Conservation (phyloP, 2,888 invertebrate species). For the Melitaea athalia region DNA sequence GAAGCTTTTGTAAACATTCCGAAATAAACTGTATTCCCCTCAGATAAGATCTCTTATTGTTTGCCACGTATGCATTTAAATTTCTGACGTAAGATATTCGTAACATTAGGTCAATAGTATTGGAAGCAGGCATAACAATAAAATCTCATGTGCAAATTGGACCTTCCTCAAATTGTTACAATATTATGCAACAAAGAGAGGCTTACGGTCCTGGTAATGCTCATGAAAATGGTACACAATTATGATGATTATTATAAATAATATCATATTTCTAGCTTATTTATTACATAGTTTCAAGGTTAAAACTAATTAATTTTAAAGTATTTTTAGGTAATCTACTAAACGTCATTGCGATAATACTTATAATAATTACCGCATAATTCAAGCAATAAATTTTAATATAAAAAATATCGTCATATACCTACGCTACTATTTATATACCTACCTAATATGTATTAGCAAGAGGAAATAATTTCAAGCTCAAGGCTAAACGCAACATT, state of each 20-base stretch:
- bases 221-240: too few relatives aligned
- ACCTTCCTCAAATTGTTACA: conserved; percentile 9
- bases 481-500: conserved; percentile 32
- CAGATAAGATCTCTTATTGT: conserved; percentile 5
- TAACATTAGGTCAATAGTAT: conserved; percentile 38
- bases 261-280: too few relatives aligned
- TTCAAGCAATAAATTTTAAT: not conserved
- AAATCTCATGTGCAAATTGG: conserved; percentile 13
- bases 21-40: conserved; percentile 15
- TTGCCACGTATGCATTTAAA: not conserved
- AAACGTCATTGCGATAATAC: not conserved
- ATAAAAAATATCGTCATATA: not conserved
- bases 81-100: conserved; percentile 32
- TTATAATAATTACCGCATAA: not conserved
- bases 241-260: too few relatives aligned
- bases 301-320: too few relatives aligned
- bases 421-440: conserved; percentile 7
- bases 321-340: too few relatives aligned
- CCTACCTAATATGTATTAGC: not conserved
- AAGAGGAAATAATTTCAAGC: conserved; percentile 35
- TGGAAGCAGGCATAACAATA: conserved; percentile 26
- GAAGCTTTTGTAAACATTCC: not conserved
- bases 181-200: not conserved
- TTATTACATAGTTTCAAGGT: too few relatives aligned
- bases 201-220: not conserved